phyloP scores from a whole-genome alignment of 2,113 vertebrate genomes.

The Rallus limicola region DNA sequence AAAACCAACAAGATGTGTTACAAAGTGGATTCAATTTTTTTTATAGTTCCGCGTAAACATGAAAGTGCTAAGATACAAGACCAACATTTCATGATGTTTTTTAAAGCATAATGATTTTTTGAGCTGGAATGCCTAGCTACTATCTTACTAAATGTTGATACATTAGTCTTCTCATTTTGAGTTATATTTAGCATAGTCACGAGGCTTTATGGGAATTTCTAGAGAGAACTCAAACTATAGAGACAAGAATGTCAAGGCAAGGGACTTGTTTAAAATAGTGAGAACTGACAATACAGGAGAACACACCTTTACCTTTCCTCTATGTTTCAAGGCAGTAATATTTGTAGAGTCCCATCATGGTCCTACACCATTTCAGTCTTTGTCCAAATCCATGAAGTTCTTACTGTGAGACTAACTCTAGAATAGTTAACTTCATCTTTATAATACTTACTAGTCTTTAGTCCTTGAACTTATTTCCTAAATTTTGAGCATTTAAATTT shows the following conservation, averaged over 20 bases:
- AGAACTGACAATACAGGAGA: neutral
- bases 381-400: neutral
- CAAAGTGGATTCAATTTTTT: neutral
- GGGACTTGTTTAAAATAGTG: neutral
- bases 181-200: neutral
- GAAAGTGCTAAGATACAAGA: neutral
- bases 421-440: neutral
- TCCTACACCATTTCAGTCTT: neutral
- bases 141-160: neutral
- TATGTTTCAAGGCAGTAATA: neutral
- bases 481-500: slow-evolving; percentile 45
- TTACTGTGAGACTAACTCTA: neutral
- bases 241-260: neutral
- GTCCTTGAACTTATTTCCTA: slow-evolving; percentile 49
- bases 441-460: neutral
- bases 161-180: neutral
- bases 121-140: neutral
- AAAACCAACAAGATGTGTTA: neutral
- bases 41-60: rapidly evolving
- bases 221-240: neutral
- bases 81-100: neutral
- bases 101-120: neutral
- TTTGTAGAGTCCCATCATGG: neutral
- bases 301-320: neutral
- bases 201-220: neutral